Evolutionary conservation across 1,140 invertebrate genomes (phyloP), one percentile per base, ranked within the genome.

Genomic region (Heliconius congener): DNA sequence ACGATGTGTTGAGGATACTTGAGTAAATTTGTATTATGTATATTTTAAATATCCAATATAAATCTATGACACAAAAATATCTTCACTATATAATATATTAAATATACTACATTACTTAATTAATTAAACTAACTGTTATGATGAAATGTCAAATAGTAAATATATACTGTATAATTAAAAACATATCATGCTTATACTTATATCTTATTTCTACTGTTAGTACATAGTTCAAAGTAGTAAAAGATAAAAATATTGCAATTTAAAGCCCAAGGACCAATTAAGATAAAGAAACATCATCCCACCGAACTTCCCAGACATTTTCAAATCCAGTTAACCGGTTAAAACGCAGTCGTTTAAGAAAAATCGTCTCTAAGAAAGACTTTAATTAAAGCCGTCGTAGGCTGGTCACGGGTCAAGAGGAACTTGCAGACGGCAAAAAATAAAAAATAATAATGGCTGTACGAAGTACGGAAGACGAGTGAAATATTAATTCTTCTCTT

Each of bases 331-430:
- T 90, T 88, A 86, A 74, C 74, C 74, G 57, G 78, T 87, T 86
- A 86, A 86, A 88, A 85, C 84, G 83, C 86, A 86, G 84, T 87
- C 88, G 78, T 84, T 78, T 71, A 76, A 85, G 88, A 89, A 89
- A 89, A 81, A 81, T 78, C 73, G 73, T 78, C 76, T 42, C 60
- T 79, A 90, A 89, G 86, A 89, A 88, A 91, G 84, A 88, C 84
- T 87, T 88, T 93, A 93, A 93, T 91, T 93, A 91, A 90, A 87
- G 86, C 84, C 82, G 84, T 84, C 86, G 85, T 77, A 85, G 85
- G 82, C 86, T 78, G 83, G 86, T 86, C 86, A 87, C 82, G 84
- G 85, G 77, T 83, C 85, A 84, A 84, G 84, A 83, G 82, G 83
- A 82, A 74, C 74, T 77, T 81, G 77, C 82, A 88, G 88, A 88